phyloP scores from a whole-genome alignment of 1,140 invertebrate species.

The Dendroctonus valens region DNA sequence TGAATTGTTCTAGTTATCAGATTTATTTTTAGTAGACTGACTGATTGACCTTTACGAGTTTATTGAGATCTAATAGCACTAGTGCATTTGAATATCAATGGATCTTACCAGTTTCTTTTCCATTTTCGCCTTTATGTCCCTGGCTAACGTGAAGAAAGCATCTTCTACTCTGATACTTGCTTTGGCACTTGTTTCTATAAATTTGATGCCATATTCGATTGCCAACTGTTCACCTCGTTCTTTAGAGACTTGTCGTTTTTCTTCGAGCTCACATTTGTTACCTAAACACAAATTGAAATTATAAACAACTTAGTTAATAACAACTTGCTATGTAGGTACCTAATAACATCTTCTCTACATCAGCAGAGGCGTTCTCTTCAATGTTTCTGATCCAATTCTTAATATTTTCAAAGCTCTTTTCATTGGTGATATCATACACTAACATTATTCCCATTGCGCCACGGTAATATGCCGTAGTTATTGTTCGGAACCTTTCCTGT shows the following conservation, averaged over 20 bases:
- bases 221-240: constrained; percentile 74
- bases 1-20: too few species aligned
- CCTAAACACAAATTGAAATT: constrained; percentile 6
- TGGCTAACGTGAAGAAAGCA: constrained; percentile 88
- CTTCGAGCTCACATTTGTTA: constrained; percentile 92
- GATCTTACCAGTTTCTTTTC: constrained; percentile 88
- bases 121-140: constrained; percentile 93
- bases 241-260: constrained; percentile 82
- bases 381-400: constrained; percentile 99
- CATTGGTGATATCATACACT: constrained; percentile 97
- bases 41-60: too few species aligned
- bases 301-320: not conserved
- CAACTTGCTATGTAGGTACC: constrained; percentile 53
- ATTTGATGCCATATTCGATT: constrained; percentile 89
- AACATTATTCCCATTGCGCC: constrained; percentile 99
- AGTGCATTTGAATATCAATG: not conserved
- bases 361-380: constrained; percentile 92
- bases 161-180: constrained; percentile 89
- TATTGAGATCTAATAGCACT: not conserved
- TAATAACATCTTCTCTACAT: constrained; percentile 94
- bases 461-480: constrained; percentile 97
- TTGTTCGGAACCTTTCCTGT: constrained; percentile 95
- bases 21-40: too few species aligned
- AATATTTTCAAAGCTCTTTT: constrained; percentile 98
- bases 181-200: constrained; percentile 92